Evolutionary conservation across 2,113 vertebrate species (phyloP).

Genomic region (Cisticola juncidis): DNA sequence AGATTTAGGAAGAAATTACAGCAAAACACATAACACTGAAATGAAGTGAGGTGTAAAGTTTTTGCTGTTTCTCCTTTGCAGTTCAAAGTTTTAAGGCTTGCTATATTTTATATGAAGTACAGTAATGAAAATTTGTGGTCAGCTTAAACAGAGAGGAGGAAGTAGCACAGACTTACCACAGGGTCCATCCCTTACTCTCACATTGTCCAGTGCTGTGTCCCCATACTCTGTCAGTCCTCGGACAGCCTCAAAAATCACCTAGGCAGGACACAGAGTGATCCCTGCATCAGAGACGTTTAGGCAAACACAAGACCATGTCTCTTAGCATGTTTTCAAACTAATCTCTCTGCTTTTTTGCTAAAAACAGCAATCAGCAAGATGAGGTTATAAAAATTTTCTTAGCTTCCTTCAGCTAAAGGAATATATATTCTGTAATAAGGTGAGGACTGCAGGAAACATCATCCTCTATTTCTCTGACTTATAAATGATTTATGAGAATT

Average conservation of each 20-base stretch:
- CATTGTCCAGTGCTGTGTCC: slow-evolving; percentile 66
- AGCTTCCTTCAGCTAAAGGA: background rate
- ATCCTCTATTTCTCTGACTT: background rate
- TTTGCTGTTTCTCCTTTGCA: background rate
- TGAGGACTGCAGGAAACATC: background rate
- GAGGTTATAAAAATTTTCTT: background rate
- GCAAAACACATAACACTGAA: background rate
- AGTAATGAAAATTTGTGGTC: background rate
- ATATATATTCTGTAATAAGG: background rate
- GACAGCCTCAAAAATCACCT: slow-evolving; percentile 80
- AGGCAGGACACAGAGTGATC: background rate
- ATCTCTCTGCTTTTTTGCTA: background rate
- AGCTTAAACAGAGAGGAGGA: background rate
- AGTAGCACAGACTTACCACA: slow-evolving; percentile 67
- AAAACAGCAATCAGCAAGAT: background rate
- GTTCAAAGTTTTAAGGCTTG: background rate
- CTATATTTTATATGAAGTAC: background rate
- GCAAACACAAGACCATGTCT: background rate
- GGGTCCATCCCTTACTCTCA: slow-evolving; percentile 69
- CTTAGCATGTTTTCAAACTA: background rate
- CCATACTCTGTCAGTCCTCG: slow-evolving; percentile 57
- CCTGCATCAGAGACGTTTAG: background rate
- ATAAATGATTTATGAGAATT: background rate
- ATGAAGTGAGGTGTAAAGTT: background rate
- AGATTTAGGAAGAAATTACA: background rate